Evolutionary conservation across 2,797 vertebrate species (phyloP), one percentile per base, ranked within the genome.

Genomic region (Micromesistius poutassou): DNA sequence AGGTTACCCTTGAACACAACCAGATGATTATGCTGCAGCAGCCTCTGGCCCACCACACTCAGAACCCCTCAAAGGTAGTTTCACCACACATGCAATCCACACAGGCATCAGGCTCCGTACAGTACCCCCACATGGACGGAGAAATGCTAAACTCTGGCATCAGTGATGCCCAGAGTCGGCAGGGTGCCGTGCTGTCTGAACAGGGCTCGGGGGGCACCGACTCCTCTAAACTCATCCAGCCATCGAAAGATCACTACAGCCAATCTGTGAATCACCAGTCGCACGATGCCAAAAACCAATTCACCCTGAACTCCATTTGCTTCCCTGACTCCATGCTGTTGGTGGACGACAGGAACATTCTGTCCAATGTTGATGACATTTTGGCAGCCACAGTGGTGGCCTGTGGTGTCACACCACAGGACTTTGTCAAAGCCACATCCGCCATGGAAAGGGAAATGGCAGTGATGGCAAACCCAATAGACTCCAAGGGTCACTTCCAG

Each of bases 341-440:
- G 72, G 93, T 91, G 7, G 98, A 99, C 85, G 98, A 99, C 74
- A 95, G 97, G 87, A 97, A 95, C 90, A 98, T 99, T 90, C 93
- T 99, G 81, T 99, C 97, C 86, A 98, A 98, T 0, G 97, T 99
- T 33, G 97, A 99, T 80, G 98, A 99, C 89, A 99, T 99, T 77
- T 93, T 99, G 78, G 97, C 98, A 87, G 98, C 97, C 78, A 98
- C 97, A 0, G 98, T 96, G 79, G 97, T 96, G 62, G 97, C 96
- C 74, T 99, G 97, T 89, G 97, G 97, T 1, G 97, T 98, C 81
- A 94, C 96, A 35, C 94, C 97, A 10, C 96, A 98, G 87, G 97
- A 99, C 88, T 99, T 98, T 93, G 95, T 95, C 88, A 99, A 99
- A 92, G 94, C 95, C 72, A 71, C 96, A 16, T 94, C 97, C 79